Base-by-base conservation (phyloP, 2,797 vertebrate genomes). In the Hydrocynus forskahlii region DNA sequence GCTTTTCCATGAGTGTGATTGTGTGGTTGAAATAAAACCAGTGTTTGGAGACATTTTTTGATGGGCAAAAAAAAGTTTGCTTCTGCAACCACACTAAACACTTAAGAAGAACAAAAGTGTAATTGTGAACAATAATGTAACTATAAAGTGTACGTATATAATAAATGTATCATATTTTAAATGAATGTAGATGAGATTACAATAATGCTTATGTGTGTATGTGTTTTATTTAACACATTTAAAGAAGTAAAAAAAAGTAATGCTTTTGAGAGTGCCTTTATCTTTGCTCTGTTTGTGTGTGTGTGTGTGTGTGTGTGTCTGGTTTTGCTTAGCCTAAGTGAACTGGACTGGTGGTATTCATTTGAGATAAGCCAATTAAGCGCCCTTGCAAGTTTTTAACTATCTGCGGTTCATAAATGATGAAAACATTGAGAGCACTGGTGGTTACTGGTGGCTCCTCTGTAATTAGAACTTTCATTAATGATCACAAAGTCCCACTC, bases 381-480 rank as follows among this genome's bases (percentile, higher is more conserved):
- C 63, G 77, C 87, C 90, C 92, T 90, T 85, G 83, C 86, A 83
- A 86, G 85, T 83, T 86, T 86, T 86, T 88, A 91, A 86, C 82
- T 85, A 80, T 73, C 89, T 75, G 64, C 69, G 84, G 87, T 91
- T 90, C 87, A 88, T 91, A 91, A 93, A 90, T 90, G 88, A 92
- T 91, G 86, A 91, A 90, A 84, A 43, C 70, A 71, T 76, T 2
- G 21, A 85, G 88, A 87, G 81, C 85, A 60, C 78, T 84, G 83
- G 82, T 81, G 81, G 85, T 88, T 87, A 87, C 89, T 90, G 87
- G 87, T 89, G 86, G 83, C 87, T 92, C 80, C 79, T 89, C 85
- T 79, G 89, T 92, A 93, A 93, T 93, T 92, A 92, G 88, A 88
- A 91, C 80, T 81, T 91, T 81, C 87, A 87, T 91, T 92, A 92